Evolutionary conservation across 2,797 vertebrate species (phyloP), one percentile per base, ranked within the genome.

Genomic region (Chaetophractus vellerosus): DNA sequence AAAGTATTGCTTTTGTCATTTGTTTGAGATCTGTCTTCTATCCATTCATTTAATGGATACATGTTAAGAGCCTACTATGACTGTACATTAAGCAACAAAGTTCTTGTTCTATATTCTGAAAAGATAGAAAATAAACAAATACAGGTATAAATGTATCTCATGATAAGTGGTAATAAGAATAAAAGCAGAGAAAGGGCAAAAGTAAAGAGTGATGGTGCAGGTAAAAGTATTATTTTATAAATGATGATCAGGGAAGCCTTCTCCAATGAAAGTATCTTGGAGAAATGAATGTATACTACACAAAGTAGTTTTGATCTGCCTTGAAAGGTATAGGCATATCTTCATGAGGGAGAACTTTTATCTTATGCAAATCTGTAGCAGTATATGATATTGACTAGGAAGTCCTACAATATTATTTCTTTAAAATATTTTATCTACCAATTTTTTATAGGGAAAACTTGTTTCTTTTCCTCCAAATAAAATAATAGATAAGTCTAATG

Each of bases 121-220:
- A 24, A 93, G 36, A 57, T 28, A 86, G 33, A 72, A 95, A 63
- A 57, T 93, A 59, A 88, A 57, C 5, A 76, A 15, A 26, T 38
- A 52, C 36, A 14, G 2, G 24, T 1, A 31, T 38, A 21, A 6
- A 57, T 28, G 41, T 28, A 28, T 33, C 48, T 72, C 57, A 66
- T 57, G 28, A 57, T 31, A 24, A 86, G 5, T 36, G 79, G 9
- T 24, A 24, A 33, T 19, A 66, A 90, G 18, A 55, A 55, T 55
- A 86, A 93, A 69, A 75, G 59, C 36, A 75, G 36, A 94, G 16
- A 19, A 75, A 84, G 36, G 33, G 14, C 8, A 28, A 14, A 33
- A 41, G 26, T 50, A 41, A 45, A 38, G 38, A 38, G 38, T 38
- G 38, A 38, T 38, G 38, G 38, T 38, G 38, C 38, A 82, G 23